Base-by-base conservation (phyloP, 2,888 invertebrate species). In the Dimorphilus gyrociliatus region DNA sequence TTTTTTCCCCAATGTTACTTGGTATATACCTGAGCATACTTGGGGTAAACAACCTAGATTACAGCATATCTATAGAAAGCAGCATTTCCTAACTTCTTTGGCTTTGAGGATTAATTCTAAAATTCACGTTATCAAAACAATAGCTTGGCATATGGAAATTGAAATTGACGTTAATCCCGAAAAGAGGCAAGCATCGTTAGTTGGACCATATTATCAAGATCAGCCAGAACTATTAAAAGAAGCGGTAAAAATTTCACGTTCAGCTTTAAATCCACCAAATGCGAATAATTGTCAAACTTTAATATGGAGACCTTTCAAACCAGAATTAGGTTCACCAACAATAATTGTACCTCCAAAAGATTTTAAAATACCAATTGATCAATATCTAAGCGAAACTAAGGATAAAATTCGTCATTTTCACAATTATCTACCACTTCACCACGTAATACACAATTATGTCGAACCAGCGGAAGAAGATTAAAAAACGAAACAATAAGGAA, bases 1-100 rank as follows among this genome's bases (percentile, higher is more conserved):
- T 44, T 60, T 62, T 45, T 60, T 60, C 40, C 61, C 61, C 4
- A 56, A 60, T 27, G 37, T 58, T 16, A 58, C 59, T 3, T 60
- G 59, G 59, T 43, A 55, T 25, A 53, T 57, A 18, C 59, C 59
- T n/a, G 48, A 51, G 39, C 51, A 48, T 26, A 45, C 47, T n/a
- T 44, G 44, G 32, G 51, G 51, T 39, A 45, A 47, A 31, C 46
- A 42, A 15, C 53, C 60, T 6, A 52, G 55, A 30, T 46, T 62
- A 26, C 53, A 57, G 2, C 51, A 54, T 40, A 53, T 62, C 25
- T 37, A 48, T 27, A 44, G 62, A 10, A 51, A 59, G 38, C 62
- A 62, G 47, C 50, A 47, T 19, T 62, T 62, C 46, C 55, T 55
- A 40, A 57, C 57, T 4, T 61, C 55, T 55, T 46, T 62, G 16